Percentiles rank a stretch among this genome's conserved stretches.
These are phyloP conservation scores for Gobio gobio DNA, from an alignment of 2,113 vertebrate species.

Conservation along the genomic window DNA sequence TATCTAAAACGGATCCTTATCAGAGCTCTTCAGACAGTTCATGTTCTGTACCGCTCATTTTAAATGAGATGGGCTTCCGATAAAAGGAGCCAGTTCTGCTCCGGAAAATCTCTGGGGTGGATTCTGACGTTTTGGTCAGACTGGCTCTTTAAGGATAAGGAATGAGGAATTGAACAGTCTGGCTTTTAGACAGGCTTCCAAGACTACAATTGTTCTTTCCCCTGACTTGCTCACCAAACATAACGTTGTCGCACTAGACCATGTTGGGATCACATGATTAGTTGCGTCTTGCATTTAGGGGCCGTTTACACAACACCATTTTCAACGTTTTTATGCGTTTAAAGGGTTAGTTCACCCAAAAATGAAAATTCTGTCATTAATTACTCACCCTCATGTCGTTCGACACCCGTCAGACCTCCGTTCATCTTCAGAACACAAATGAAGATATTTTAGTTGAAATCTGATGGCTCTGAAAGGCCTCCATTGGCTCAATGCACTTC, in stretches of 20 bases:
- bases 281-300: neutral
- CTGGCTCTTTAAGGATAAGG: constrained; percentile 2
- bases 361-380: too few species aligned
- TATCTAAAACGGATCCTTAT: constrained; percentile 47
- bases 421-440: too few species aligned
- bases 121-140: neutral
- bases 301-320: too few species aligned
- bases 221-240: neutral
- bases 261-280: neutral
- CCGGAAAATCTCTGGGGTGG: neutral
- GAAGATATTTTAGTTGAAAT: too few species aligned
- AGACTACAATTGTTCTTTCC: constrained; percentile 2
- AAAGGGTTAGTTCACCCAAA: too few species aligned
- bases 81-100: neutral
- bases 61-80: constrained; percentile 7
- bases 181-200: neutral
- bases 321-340: too few species aligned
- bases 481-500: too few species aligned
- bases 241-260: neutral
- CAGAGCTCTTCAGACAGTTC: constrained; percentile 24
- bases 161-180: constrained; percentile 9
- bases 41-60: constrained; percentile 14
- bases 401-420: too few species aligned
- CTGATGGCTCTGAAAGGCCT: too few species aligned
- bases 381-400: too few species aligned